These are phyloP conservation scores for Nyctibius bracteatus DNA, from an alignment of 2,113 vertebrate species.

Conservation along the genomic window DNA sequence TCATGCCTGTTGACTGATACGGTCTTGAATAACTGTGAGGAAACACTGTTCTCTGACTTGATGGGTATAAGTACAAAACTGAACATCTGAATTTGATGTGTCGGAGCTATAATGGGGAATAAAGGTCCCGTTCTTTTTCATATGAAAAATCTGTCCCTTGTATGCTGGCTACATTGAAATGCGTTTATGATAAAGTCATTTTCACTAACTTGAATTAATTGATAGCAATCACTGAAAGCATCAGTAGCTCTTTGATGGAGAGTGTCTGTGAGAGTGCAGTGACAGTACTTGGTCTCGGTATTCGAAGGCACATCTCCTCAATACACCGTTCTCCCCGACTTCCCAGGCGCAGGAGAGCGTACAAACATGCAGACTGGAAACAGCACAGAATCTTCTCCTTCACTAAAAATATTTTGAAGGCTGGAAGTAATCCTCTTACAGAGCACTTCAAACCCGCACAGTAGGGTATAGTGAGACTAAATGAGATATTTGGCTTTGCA, in stretches of 20 bases:
- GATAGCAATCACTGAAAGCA: background rate
- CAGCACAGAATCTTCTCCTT: background rate
- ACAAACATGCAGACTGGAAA: accelerated
- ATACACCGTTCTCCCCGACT: accelerated
- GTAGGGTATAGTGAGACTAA: background rate
- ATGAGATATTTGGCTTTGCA: background rate
- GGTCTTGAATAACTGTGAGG: background rate
- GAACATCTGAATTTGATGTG: background rate
- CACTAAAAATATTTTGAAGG: background rate
- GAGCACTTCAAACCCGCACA: background rate
- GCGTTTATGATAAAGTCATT: background rate
- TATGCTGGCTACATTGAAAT: background rate
- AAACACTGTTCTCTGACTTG: background rate
- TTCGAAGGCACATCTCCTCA: background rate
- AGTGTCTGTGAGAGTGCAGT: background rate
- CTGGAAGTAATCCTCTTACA: background rate
- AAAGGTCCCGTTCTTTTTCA: background rate
- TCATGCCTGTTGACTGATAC: conserved; percentile 29
- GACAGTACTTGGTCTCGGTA: background rate
- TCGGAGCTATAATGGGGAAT: background rate
- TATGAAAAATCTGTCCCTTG: background rate
- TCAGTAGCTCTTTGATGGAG: background rate
- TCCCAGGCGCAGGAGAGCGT: background rate
- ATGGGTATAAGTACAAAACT: background rate
- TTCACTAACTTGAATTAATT: background rate